phyloP scores from a whole-genome alignment of 2,113 vertebrate genomes.

The Hucho hucho region DNA sequence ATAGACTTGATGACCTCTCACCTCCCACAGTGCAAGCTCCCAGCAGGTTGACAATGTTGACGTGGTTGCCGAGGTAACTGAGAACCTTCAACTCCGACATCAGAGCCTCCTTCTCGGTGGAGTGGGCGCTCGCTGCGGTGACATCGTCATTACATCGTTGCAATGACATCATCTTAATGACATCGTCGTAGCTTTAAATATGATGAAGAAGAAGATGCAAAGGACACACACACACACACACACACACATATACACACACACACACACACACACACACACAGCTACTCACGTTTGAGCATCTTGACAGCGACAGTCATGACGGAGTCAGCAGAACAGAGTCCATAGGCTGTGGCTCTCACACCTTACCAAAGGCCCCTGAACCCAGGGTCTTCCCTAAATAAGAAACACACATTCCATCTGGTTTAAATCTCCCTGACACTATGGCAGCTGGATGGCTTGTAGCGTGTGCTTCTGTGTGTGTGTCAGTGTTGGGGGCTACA shows the following conservation, averaged over 20 bases:
- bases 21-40: slow-evolving; percentile 93
- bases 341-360: slow-evolving; percentile 93
- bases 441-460: neutral
- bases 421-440: neutral
- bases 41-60: slow-evolving; percentile 94
- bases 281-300: slow-evolving; percentile 93
- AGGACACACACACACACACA: neutral
- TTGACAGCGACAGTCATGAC: slow-evolving; percentile 94
- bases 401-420: neutral
- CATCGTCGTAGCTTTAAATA: neutral
- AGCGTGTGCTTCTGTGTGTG: too few relatives aligned
- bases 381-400: slow-evolving; percentile 89
- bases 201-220: neutral
- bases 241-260: neutral
- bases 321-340: slow-evolving; percentile 85
- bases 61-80: slow-evolving; percentile 93
- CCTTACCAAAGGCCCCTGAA: slow-evolving; percentile 95
- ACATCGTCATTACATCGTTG: slow-evolving; percentile 37
- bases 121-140: slow-evolving; percentile 85
- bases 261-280: slow-evolving; percentile 4
- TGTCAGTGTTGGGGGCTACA: too few relatives aligned
- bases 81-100: slow-evolving; percentile 97
- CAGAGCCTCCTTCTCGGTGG: slow-evolving; percentile 91
- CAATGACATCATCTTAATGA: slow-evolving; percentile 15
- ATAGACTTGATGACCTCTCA: slow-evolving; percentile 47